A percentile compares a stretch with the other conserved stretches of the same genome.
These are phyloP conservation scores for Rosalia funebris DNA, from an alignment of 2,888 invertebrate genomes.

Conservation along the genomic window DNA sequence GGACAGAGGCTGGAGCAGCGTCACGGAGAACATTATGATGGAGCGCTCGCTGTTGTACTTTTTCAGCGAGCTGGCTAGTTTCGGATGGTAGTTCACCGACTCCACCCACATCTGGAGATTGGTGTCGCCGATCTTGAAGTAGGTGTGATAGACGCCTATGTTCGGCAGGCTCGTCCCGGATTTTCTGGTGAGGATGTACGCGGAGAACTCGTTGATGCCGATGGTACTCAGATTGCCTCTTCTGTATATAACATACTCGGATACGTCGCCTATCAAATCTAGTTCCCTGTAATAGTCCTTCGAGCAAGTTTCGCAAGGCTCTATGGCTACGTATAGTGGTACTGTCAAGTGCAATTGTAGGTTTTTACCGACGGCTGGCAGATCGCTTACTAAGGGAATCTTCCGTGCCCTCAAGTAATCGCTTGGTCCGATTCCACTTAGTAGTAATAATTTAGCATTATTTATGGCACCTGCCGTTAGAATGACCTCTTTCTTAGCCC, in stretches of 20 bases:
- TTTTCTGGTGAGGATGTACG: constrained; percentile 64
- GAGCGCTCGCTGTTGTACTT: constrained; percentile 50
- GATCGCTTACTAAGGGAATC: constrained; percentile 46
- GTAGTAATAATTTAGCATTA: constrained; percentile 71
- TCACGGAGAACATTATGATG: constrained; percentile 48
- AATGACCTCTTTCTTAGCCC: constrained; percentile 68
- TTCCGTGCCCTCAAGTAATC: constrained; percentile 58
- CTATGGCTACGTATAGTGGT: constrained; percentile 42
- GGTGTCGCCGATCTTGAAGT: constrained; percentile 54
- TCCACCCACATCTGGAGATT: constrained; percentile 50
- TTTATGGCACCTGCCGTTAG: constrained; percentile 72
- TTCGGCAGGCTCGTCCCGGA: constrained; percentile 56
- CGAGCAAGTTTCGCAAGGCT: constrained; percentile 19
- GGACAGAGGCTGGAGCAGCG: constrained; percentile 65
- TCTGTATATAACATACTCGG: constrained; percentile 65
- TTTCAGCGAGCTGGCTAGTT: constrained; percentile 48
- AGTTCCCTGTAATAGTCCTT: constrained; percentile 48
- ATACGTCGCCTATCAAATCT: constrained; percentile 63
- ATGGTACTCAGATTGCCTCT: constrained; percentile 65
- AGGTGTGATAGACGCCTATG: constrained; percentile 47
- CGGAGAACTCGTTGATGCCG: constrained; percentile 63
- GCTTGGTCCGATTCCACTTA: constrained; percentile 69
- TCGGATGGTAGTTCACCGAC: constrained; percentile 45
- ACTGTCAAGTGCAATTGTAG: constrained; percentile 69
- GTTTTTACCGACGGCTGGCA: constrained; percentile 46